Conservation (phyloP, 2,888 invertebrate species). For the Mesorhabditis spiculigera region DNA sequence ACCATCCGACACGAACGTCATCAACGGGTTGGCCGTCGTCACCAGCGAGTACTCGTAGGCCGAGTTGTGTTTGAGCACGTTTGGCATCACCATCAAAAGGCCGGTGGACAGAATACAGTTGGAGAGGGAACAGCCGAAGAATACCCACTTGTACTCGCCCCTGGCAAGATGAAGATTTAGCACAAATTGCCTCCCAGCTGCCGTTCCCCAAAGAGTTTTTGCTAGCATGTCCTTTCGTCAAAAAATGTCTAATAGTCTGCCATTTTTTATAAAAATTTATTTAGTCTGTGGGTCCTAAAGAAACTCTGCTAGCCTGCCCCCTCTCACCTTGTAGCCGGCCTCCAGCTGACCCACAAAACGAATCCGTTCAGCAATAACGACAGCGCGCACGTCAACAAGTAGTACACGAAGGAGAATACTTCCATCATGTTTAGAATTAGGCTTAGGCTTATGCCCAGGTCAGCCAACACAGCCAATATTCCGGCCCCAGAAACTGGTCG, state of each 20-base stretch:
- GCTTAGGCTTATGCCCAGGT: too few species aligned
- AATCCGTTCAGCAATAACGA: background rate
- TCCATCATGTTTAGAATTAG: background rate
- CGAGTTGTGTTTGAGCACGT: background rate
- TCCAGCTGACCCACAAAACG: background rate
- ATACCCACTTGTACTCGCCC: constrained; percentile 6
- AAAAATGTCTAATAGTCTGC: too few species aligned
- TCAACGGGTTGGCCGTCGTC: constrained; percentile 5
- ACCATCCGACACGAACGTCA: background rate
- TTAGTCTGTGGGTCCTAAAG: too few species aligned
- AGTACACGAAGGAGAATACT: background rate
- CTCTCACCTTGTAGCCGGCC: background rate
- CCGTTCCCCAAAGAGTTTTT: too few species aligned
- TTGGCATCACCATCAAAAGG: background rate
- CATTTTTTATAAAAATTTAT: too few species aligned
- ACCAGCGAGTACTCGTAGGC: background rate
- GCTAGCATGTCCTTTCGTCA: too few species aligned
- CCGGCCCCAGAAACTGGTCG: too few species aligned
- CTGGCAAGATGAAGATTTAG: background rate
- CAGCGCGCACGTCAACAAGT: background rate
- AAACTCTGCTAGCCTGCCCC: background rate
- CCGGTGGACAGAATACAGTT: constrained; percentile 1
- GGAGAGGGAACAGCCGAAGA: constrained; percentile 2
- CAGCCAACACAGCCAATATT: too few species aligned
- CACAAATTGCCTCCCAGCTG: background rate